A percentile compares a stretch with the other conserved stretches of the same genome.
phyloP scores from a whole-genome alignment of 1,140 invertebrate genomes.

The Eumeta japonica region DNA sequence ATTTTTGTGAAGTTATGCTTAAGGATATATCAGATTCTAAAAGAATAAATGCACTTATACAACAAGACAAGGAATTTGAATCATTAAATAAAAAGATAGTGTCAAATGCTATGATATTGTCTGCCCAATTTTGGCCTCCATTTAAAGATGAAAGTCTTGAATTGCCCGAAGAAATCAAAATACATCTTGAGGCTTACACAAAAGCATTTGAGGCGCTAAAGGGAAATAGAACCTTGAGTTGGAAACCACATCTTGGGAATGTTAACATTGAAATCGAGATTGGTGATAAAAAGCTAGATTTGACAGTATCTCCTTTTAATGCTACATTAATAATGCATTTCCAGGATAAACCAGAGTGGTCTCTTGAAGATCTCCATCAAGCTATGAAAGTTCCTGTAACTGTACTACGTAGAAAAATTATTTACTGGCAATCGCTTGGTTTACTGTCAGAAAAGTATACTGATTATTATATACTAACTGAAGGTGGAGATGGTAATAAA shows the following conservation, averaged over 20 bases:
- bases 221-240: slow-evolving; percentile 89
- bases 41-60: slow-evolving; percentile 85
- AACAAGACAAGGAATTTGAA: slow-evolving; percentile 66
- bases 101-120: slow-evolving; percentile 80
- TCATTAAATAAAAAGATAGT: slow-evolving; percentile 64
- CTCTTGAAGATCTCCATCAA: slow-evolving; percentile 79
- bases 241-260: slow-evolving; percentile 90
- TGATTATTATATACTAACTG: slow-evolving; percentile 77
- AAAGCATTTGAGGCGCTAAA: slow-evolving; percentile 92
- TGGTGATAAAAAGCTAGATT: slow-evolving; percentile 74
- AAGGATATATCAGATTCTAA: slow-evolving; percentile 92
- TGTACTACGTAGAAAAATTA: slow-evolving; percentile 78
- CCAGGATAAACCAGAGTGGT: slow-evolving; percentile 83
- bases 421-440: slow-evolving; percentile 89
- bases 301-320: slow-evolving; percentile 89
- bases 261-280: slow-evolving; percentile 92
- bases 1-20: slow-evolving; percentile 98
- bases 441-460: slow-evolving; percentile 73
- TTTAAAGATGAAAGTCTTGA: slow-evolving; percentile 93
- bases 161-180: slow-evolving; percentile 76
- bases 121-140: slow-evolving; percentile 98
- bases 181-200: slow-evolving; percentile 83
- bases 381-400: slow-evolving; percentile 82
- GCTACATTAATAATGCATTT: slow-evolving; percentile 95
- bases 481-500: slow-evolving; percentile 59